Conservation (phyloP, 2,113 vertebrate species). For the Cynoglossus semilaevis region DNA sequence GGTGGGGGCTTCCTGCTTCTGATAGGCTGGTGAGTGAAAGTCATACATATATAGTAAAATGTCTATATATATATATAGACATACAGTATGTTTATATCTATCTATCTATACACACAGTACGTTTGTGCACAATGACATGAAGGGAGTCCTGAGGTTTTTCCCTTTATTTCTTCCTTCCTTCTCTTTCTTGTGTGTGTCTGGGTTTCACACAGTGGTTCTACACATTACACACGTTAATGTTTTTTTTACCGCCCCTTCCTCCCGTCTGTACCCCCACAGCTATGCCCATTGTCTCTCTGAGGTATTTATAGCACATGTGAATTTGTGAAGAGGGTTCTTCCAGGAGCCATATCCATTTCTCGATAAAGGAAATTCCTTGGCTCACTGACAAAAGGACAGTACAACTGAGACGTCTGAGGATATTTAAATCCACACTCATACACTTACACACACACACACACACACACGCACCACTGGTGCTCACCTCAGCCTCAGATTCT, state of each 20-base stretch:
- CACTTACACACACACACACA: slow-evolving; percentile 24
- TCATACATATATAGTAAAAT: too few relatives aligned
- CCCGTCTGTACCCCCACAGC: not conserved
- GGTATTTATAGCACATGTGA: slow-evolving; percentile 50
- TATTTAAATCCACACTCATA: slow-evolving; percentile 7
- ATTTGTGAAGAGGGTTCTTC: slow-evolving; percentile 58
- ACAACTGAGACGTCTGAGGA: slow-evolving; percentile 35
- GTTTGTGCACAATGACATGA: too few relatives aligned
- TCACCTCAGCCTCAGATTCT: too few relatives aligned
- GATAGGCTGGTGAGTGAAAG: too few relatives aligned
- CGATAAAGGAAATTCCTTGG: slow-evolving; percentile 71
- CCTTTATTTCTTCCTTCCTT: too few relatives aligned
- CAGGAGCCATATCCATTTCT: slow-evolving; percentile 60
- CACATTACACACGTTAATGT: not conserved
- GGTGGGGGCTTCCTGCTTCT: too few relatives aligned
- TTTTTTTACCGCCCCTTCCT: not conserved
- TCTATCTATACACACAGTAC: too few relatives aligned
- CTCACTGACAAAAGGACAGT: slow-evolving; percentile 51
- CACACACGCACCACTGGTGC: not conserved
- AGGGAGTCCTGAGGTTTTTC: too few relatives aligned
- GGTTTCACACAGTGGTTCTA: too few relatives aligned
- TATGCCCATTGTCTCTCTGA: not conserved
- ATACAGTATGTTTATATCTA: too few relatives aligned
- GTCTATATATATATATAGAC: too few relatives aligned
- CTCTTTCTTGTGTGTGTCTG: too few relatives aligned